A percentile compares a stretch with the other conserved stretches of the same genome.
These are phyloP conservation scores for Neodontobutis hainanensis DNA, from an alignment of 2,113 vertebrate species.

Conservation along the genomic window DNA sequence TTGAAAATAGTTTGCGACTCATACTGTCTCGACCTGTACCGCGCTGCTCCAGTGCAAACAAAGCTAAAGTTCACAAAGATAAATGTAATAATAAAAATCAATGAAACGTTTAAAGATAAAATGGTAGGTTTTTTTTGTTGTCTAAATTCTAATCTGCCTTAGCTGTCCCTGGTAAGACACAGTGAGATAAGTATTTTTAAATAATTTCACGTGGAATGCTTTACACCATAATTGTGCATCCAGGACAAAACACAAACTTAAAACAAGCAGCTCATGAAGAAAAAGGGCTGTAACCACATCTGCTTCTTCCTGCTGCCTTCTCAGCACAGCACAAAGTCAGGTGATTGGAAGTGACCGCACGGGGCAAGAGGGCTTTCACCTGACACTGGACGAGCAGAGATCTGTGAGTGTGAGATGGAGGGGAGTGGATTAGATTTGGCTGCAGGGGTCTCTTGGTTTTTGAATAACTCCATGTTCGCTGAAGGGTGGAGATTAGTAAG, in stretches of 20 bases:
- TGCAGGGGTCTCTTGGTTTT: conserved; percentile 28
- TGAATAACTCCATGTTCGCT: conserved; percentile 19
- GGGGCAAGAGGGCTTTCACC: conserved; percentile 46
- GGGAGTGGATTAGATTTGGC: conserved; percentile 50
- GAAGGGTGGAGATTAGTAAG: conserved; percentile 16
- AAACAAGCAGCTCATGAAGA: neutral
- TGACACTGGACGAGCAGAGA: conserved; percentile 36
- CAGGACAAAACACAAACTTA: conserved; percentile 3
- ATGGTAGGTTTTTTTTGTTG: too few relatives aligned
- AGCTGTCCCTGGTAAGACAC: too few relatives aligned
- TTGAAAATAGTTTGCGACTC: too few relatives aligned
- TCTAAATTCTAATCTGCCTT: too few relatives aligned
- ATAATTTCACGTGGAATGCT: too few relatives aligned
- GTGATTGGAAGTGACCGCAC: conserved; percentile 50
- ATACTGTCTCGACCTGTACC: too few relatives aligned
- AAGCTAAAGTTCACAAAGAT: too few relatives aligned
- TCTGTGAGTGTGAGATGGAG: conserved; percentile 39
- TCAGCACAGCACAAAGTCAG: conserved; percentile 9
- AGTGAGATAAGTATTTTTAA: too few relatives aligned
- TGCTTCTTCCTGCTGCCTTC: conserved; percentile 1
- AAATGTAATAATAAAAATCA: too few relatives aligned
- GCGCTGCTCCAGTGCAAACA: too few relatives aligned
- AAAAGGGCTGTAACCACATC: conserved; percentile 7
- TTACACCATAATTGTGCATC: neutral
- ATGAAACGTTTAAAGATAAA: too few relatives aligned